These are phyloP conservation scores for Ageneiosus marmoratus DNA, from an alignment of 2,113 vertebrate species.

Conservation along the genomic window DNA sequence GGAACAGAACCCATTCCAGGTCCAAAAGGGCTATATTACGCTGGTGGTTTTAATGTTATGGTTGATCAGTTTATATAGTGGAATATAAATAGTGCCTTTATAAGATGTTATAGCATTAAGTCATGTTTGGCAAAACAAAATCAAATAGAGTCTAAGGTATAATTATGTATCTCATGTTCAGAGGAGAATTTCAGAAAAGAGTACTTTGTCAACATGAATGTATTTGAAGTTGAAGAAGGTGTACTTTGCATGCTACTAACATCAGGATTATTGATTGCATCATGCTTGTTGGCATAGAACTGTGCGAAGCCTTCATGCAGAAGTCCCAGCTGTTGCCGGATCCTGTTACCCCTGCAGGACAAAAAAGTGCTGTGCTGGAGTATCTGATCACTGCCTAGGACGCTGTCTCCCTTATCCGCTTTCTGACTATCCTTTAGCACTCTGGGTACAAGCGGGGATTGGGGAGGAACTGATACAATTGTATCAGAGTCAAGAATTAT, in stretches of 20 bases:
- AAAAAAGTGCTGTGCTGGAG: constrained; percentile 69
- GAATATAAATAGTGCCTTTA: neutral
- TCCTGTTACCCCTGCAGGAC: constrained; percentile 79
- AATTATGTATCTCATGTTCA: neutral
- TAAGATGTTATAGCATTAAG: neutral
- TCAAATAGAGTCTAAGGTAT: neutral
- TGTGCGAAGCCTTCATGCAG: constrained; percentile 75
- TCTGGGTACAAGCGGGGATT: neutral
- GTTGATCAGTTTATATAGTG: neutral
- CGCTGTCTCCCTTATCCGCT: constrained; percentile 1
- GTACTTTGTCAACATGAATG: neutral
- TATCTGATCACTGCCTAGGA: constrained; percentile 26
- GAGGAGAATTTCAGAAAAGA: neutral
- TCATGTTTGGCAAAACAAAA: neutral
- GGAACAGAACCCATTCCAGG: too few species aligned
- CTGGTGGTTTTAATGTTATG: too few species aligned
- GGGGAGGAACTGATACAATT: neutral
- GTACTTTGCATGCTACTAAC: constrained; percentile 71
- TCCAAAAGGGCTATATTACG: too few species aligned
- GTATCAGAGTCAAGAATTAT: neutral
- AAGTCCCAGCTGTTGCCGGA: constrained; percentile 66
- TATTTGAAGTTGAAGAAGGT: neutral
- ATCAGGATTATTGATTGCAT: constrained; percentile 79
- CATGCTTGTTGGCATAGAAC: constrained; percentile 78
- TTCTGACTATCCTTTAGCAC: neutral